phyloP scores from a whole-genome alignment of 92 coral and sea anemone species.

The Porites lobata region DNA sequence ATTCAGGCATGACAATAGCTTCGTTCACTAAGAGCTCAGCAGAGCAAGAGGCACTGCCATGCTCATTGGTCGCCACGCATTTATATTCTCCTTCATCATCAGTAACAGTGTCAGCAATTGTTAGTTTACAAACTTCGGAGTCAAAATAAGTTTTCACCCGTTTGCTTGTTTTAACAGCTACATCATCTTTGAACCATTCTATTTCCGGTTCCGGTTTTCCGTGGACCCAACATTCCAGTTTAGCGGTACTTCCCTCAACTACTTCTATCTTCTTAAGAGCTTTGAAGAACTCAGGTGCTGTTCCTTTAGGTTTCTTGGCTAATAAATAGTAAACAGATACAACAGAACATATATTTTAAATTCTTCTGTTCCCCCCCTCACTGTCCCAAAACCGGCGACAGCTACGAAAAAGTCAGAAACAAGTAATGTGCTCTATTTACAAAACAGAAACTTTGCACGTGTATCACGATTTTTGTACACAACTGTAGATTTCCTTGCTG shows the following conservation, averaged over 20 bases:
- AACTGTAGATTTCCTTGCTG: too few relatives aligned
- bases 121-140: slow-evolving; percentile 80
- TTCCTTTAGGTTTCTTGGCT: slow-evolving; percentile 93
- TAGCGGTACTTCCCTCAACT: slow-evolving; percentile 78
- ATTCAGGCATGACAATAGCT: slow-evolving; percentile 82
- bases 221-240: slow-evolving; percentile 82
- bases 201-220: slow-evolving; percentile 86
- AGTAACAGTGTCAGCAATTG: slow-evolving; percentile 69
- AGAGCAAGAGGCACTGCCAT: slow-evolving; percentile 78
- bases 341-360: background rate
- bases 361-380: background rate
- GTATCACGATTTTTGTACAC: too few relatives aligned
- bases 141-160: slow-evolving; percentile 77
- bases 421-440: too few relatives aligned
- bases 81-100: slow-evolving; percentile 85
- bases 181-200: slow-evolving; percentile 90
- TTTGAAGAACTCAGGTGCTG: slow-evolving; percentile 84
- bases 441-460: too few relatives aligned
- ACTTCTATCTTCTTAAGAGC: slow-evolving; percentile 72
- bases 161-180: slow-evolving; percentile 44
- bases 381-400: background rate
- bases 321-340: background rate
- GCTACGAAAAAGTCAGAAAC: too few relatives aligned
- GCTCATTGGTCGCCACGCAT: slow-evolving; percentile 83
- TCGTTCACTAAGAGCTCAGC: slow-evolving; percentile 71